Evolutionary conservation across 2,888 invertebrate species (phyloP).

Genomic region (Pecten maximus): DNA sequence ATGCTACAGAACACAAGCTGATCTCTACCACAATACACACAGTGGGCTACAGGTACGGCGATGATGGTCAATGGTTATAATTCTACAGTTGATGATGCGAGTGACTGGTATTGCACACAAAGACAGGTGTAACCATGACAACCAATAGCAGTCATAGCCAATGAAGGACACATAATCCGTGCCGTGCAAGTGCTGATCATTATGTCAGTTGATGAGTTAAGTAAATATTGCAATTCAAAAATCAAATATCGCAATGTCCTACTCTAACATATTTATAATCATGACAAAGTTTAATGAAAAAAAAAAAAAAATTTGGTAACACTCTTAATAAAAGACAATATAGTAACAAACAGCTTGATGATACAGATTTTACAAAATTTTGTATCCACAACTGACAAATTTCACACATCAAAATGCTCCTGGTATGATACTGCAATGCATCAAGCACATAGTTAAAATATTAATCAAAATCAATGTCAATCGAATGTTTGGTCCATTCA

Average conservation of each 20-base stretch:
- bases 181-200: neutral
- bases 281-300: neutral
- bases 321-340: neutral
- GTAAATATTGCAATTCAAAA: neutral
- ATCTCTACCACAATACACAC: neutral
- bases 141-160: neutral
- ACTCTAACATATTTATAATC: neutral
- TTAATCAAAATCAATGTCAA: neutral
- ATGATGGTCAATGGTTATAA: neutral
- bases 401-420: neutral
- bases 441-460: neutral
- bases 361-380: neutral
- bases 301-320: neutral
- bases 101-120: neutral
- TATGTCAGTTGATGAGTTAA: neutral
- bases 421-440: neutral
- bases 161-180: neutral
- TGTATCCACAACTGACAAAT: neutral
- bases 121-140: neutral
- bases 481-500: slow-evolving; percentile 18
- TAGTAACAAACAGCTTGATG: neutral
- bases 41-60: neutral
- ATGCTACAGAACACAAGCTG: neutral
- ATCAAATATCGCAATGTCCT: neutral
- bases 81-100: neutral